Evolutionary conservation across 2,888 invertebrate genomes (phyloP).

Genomic region (Watsonalla cultraria): DNA sequence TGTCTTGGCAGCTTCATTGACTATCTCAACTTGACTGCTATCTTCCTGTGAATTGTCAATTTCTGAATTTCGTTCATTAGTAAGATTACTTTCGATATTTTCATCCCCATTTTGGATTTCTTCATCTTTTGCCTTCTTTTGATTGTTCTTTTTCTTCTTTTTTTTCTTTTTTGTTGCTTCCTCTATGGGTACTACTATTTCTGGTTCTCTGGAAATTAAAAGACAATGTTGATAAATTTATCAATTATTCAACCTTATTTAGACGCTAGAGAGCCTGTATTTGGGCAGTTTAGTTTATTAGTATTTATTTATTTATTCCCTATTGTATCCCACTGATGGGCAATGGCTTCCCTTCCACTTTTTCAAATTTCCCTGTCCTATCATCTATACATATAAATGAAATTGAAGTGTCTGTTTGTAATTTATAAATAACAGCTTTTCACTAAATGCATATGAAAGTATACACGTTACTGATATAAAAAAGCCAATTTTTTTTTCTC

Average conservation of each 20-base stretch:
- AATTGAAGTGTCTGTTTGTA: no score
- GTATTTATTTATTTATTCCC: no score
- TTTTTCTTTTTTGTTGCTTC: conserved; percentile 58
- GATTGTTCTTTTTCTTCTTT: conserved; percentile 55
- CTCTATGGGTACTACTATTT: conserved; percentile 48
- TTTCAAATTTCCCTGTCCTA: no score
- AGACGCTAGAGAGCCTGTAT: no score
- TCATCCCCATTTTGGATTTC: conserved; percentile 9
- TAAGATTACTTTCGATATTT: no score
- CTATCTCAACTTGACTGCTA: not conserved
- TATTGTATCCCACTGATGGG: no score
- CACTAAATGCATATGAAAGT: no score
- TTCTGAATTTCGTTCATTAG: not conserved
- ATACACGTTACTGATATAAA: no score
- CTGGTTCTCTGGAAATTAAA: conserved; percentile 50
- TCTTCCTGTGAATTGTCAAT: not conserved
- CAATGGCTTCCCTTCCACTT: no score
- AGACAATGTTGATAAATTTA: not conserved
- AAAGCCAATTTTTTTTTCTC: no score
- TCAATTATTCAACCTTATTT: not conserved
- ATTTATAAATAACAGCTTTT: no score
- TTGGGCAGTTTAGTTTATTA: not conserved
- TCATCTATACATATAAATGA: no score
- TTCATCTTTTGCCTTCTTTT: conserved; percentile 7
- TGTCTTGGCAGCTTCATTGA: conserved; percentile 8